Conservation (phyloP, 2,888 invertebrate species). For the Ceramica pisi region DNA sequence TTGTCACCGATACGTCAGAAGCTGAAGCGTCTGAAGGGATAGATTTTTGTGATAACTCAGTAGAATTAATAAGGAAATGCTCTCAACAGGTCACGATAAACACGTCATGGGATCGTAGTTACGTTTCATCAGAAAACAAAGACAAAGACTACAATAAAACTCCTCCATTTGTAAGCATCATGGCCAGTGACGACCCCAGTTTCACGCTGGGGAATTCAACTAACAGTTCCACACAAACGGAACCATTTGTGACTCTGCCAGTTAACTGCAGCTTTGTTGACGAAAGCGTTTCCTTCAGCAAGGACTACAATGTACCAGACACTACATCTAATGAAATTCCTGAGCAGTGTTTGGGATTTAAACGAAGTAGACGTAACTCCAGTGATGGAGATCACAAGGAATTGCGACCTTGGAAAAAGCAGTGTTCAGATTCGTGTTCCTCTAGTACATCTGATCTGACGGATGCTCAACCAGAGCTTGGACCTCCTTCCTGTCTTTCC, state of each 20-base stretch:
- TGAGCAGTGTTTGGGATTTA: slow-evolving; percentile 73
- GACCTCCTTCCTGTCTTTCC: slow-evolving; percentile 74
- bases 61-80: slow-evolving; percentile 84
- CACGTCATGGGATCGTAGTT: slow-evolving; percentile 82
- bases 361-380: slow-evolving; percentile 79
- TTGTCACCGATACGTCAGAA: slow-evolving; percentile 68
- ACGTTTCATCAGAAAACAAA: slow-evolving; percentile 73
- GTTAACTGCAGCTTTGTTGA: slow-evolving; percentile 73
- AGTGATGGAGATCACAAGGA: slow-evolving; percentile 74
- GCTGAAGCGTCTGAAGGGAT: slow-evolving; percentile 60
- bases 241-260: slow-evolving; percentile 70
- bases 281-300: slow-evolving; percentile 79
- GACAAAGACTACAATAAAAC: slow-evolving; percentile 73
- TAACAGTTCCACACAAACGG: slow-evolving; percentile 80
- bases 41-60: slow-evolving; percentile 72
- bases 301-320: slow-evolving; percentile 76
- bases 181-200: slow-evolving; percentile 77
- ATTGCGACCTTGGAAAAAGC: slow-evolving; percentile 81
- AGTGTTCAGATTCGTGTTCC: slow-evolving; percentile 77
- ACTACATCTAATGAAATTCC: slow-evolving; percentile 76
- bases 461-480: slow-evolving; percentile 68
- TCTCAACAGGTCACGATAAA: slow-evolving; percentile 72
- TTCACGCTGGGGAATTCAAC: slow-evolving; percentile 67
- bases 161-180: slow-evolving; percentile 80
- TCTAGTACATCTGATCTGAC: slow-evolving; percentile 78